Evolutionary conservation across 2,113 vertebrate genomes (phyloP).

Genomic region (Crypturellus undulatus): DNA sequence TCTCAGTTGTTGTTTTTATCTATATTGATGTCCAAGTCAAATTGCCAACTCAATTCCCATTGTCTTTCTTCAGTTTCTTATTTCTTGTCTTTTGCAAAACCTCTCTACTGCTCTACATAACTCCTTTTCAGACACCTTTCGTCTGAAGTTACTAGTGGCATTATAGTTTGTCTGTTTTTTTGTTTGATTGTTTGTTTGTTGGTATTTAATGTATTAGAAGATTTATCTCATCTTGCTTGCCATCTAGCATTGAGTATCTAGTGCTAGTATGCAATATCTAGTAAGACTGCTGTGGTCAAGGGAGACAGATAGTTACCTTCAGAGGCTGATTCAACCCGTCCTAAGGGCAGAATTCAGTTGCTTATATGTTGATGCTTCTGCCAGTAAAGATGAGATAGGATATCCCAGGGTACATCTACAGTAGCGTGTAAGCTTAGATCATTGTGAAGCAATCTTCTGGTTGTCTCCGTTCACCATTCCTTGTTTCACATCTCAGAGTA

Average conservation of each 20-base stretch:
- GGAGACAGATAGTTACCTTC: neutral
- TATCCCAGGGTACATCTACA: neutral
- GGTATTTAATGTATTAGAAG: conserved; percentile 1
- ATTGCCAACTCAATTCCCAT: neutral
- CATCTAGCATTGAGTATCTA: neutral
- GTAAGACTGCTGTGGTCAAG: neutral
- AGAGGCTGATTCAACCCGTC: neutral
- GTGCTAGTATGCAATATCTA: neutral
- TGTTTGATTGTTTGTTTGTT: neutral
- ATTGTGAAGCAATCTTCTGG: neutral
- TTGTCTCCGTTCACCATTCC: neutral
- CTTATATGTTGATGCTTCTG: neutral
- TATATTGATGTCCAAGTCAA: neutral
- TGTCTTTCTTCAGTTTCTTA: neutral
- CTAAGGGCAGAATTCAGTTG: neutral
- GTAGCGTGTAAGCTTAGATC: neutral
- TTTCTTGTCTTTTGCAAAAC: neutral
- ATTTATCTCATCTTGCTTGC: conserved; percentile 16
- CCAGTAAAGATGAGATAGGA: neutral
- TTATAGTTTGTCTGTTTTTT: neutral
- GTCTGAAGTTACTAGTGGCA: neutral
- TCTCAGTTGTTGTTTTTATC: conserved; percentile 17
- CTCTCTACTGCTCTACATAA: neutral
- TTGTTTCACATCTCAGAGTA: neutral
- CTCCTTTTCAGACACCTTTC: neutral